Base-by-base conservation (phyloP, 2,113 vertebrate genomes). In the Colossoma macropomum region DNA sequence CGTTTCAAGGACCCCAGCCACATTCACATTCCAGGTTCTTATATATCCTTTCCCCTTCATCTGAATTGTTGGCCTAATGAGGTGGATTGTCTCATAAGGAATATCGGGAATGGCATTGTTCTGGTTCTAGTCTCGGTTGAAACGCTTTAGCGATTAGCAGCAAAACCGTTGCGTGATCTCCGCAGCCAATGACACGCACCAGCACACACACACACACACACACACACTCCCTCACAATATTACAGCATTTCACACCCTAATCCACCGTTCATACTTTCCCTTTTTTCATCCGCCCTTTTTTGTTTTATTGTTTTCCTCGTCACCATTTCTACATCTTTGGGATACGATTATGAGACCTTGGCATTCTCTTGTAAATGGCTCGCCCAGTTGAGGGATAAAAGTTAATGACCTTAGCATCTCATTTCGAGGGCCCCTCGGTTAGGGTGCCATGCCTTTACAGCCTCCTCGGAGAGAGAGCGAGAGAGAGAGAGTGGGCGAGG, bases 341-440 rank as follows among this genome's bases (percentile, higher is more conserved):
- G 10, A 32, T 85, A 86, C 62, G 81, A 83, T 81, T 60, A 87
- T 79, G 19, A 50, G 75, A 86, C 60, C 69, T 84, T 80, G 25
- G 82, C 72, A 21, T 86, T 85, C 85, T 62, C 23, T 83, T 81
- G 86, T 90, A 89, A 90, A 88, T 87, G 88, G 75, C 87, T 88
- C 77, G 83, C 85, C 86, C 80, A 80, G 80, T 68, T 66, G 68
- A 90, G 85, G 90, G 89, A 92, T 92, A 90, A 92, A 93, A 93
- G 87, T 93, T 93, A 94, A 92, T 89, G 89, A 90, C 88, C 91
- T 90, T 87, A 87, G 84, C 89, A 88, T 90, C 89, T 92, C 90
- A 91, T 93, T 93, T 92, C 85, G 85, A 85, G 79, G 79, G 74
- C 69, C 81, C 50, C 85, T 86, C 50, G 75, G 88, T 90, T 80